Evolutionary conservation across 2,113 vertebrate species (phyloP).

Genomic region (Panthera leo): DNA sequence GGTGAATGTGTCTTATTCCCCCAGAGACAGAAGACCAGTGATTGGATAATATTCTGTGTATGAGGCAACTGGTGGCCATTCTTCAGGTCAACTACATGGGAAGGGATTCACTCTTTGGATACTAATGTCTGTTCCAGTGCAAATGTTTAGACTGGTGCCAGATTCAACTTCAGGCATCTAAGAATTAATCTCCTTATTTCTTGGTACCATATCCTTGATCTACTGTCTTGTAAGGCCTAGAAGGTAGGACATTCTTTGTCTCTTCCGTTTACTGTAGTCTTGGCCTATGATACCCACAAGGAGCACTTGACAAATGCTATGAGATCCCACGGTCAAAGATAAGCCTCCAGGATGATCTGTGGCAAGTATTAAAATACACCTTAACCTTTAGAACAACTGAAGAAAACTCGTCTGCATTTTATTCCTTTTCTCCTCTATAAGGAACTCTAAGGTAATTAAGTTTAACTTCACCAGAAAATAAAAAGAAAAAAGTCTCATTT

Average conservation of each 20-base stretch:
- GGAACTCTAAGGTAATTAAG: slow-evolving; percentile 32
- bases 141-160: background rate
- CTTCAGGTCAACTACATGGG: background rate
- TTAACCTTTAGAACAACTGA: background rate
- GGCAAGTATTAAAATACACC: background rate
- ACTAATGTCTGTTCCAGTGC: background rate
- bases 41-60: background rate
- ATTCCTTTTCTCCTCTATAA: background rate
- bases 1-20: slow-evolving; percentile 20
- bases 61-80: background rate
- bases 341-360: background rate
- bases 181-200: background rate
- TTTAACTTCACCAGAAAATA: slow-evolving; percentile 50
- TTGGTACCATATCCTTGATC: background rate
- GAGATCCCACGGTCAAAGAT: background rate
- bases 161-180: background rate
- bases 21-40: background rate
- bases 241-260: background rate
- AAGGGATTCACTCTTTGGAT: background rate
- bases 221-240: background rate
- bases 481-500: slow-evolving; percentile 20
- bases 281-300: background rate
- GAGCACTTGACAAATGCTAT: background rate
- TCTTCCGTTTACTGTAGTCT: background rate
- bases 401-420: background rate